Conservation (phyloP, 2,888 invertebrate genomes). For the Tetranychus truncatus region DNA sequence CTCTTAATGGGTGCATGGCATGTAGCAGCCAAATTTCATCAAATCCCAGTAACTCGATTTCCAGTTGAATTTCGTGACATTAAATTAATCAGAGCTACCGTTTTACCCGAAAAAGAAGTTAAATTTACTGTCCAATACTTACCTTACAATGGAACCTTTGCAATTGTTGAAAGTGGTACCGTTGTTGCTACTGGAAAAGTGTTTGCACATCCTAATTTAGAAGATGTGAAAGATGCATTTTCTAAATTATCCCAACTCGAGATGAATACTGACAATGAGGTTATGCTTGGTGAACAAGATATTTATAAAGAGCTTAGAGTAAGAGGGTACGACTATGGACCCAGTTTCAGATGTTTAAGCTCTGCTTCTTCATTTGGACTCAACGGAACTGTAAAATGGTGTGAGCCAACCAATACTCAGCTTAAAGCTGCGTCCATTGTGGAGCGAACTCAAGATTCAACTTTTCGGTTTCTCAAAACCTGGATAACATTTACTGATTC, state of each 20-base stretch:
- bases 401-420: not conserved
- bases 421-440: not conserved
- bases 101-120: constrained; percentile 36
- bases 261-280: not conserved
- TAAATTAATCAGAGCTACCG: constrained; percentile 38
- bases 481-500: constrained; percentile 12
- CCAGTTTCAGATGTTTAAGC: constrained; percentile 30
- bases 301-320: constrained; percentile 62
- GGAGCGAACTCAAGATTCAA: not conserved
- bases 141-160: not conserved
- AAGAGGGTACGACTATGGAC: constrained; percentile 66
- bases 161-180: not conserved
- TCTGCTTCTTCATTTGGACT: not conserved
- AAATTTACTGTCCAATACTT: not conserved
- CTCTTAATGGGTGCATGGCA: constrained; percentile 54
- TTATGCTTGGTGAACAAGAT: constrained; percentile 8
- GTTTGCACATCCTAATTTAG: not conserved
- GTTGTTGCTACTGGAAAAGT: not conserved
- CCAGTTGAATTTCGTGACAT: constrained; percentile 37
- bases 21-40: constrained; percentile 48
- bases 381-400: not conserved
- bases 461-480: not conserved
- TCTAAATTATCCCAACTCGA: not conserved
- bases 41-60: constrained; percentile 29
- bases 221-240: not conserved